These are phyloP conservation scores for Megaleporinus macrocephalus DNA, from an alignment of 2,113 vertebrate genomes.

Conservation along the genomic window DNA sequence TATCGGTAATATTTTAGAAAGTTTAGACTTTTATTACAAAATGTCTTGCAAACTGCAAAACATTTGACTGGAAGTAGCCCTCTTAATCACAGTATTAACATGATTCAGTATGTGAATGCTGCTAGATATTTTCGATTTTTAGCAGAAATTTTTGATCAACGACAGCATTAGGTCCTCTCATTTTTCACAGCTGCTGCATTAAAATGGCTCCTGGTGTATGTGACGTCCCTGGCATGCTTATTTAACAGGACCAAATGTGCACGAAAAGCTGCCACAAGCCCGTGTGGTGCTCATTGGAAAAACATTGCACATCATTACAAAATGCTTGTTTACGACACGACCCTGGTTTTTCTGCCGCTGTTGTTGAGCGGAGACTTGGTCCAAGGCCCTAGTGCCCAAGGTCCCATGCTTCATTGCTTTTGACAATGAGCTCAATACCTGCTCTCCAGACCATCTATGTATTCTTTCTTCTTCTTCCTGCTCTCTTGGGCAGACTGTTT, in stretches of 20 bases:
- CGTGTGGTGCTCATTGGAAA: neutral
- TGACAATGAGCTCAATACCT: conserved; percentile 70
- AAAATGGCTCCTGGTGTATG: neutral
- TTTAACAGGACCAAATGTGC: neutral
- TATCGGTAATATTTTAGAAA: too few relatives aligned
- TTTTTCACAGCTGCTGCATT: neutral
- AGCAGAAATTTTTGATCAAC: too few relatives aligned
- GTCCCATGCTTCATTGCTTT: conserved; percentile 1
- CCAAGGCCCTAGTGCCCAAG: neutral
- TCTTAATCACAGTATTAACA: too few relatives aligned
- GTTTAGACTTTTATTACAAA: too few relatives aligned
- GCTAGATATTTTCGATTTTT: neutral
- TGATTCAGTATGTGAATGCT: neutral
- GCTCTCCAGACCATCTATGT: conserved; percentile 90
- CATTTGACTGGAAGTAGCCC: too few relatives aligned
- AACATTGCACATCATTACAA: neutral
- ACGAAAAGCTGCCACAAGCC: neutral
- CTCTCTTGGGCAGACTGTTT: conserved; percentile 97
- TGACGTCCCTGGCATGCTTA: neutral
- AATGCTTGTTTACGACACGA: neutral
- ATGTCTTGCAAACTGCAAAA: too few relatives aligned
- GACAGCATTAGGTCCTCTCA: neutral
- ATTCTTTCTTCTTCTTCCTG: conserved; percentile 97
- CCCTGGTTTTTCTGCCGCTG: neutral
- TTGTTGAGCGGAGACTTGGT: neutral